Conservation (phyloP, 2,113 vertebrate species). For the Cinclus mexicanus region DNA sequence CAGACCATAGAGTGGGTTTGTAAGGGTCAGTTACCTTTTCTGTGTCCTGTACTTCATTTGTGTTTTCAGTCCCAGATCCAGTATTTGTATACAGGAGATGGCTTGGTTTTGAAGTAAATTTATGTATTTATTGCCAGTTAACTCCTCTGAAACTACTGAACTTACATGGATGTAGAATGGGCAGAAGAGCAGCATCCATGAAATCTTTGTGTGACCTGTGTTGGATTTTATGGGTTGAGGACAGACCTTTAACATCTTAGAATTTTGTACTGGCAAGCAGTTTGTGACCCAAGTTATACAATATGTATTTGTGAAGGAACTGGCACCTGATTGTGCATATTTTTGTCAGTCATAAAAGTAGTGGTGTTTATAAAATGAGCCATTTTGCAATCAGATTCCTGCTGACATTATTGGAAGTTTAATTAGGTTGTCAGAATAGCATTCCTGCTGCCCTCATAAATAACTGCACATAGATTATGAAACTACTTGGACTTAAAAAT, state of each 20-base stretch:
- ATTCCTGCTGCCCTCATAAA: conserved; percentile 43
- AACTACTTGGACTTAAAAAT: conserved; percentile 54
- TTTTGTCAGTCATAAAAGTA: conserved; percentile 45
- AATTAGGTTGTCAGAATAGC: conserved; percentile 45
- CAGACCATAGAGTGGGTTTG: not conserved
- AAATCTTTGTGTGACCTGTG: not conserved
- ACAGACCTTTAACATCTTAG: not conserved
- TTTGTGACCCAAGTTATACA: not conserved
- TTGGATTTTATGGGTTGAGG: not conserved
- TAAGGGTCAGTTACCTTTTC: not conserved
- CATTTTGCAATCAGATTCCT: conserved; percentile 52
- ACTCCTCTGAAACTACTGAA: not conserved
- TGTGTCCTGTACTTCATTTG: conserved; percentile 6
- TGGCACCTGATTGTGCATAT: conserved; percentile 23
- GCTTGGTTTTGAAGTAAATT: not conserved
- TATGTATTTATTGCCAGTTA: not conserved
- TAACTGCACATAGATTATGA: conserved; percentile 41
- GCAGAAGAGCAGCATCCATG: not conserved
- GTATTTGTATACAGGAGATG: not conserved
- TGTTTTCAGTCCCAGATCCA: not conserved
- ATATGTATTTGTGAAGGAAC: conserved; percentile 29
- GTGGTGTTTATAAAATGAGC: conserved; percentile 56
- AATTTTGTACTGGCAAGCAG: not conserved
- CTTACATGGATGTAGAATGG: not conserved
- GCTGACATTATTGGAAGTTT: conserved; percentile 58